Evolutionary conservation across 2,888 invertebrate genomes (phyloP), one percentile per base, ranked within the genome.

Genomic region (Ecliptopera silaceata): DNA sequence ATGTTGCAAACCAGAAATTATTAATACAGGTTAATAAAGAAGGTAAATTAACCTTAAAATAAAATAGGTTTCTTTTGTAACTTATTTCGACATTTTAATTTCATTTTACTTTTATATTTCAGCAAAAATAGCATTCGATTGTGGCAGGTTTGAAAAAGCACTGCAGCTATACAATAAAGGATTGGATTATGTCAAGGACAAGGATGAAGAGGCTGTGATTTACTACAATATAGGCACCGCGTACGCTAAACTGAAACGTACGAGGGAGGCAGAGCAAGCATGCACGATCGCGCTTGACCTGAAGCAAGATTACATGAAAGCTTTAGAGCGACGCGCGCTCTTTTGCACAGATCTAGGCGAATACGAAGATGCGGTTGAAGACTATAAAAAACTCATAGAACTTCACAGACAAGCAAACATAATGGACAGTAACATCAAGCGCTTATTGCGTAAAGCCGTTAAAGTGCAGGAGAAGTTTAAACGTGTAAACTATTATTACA

Each of bases 151-250:
- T 86, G 93, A 94, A 65, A 96, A 97, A 78, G 98, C 98, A 0
- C 94, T 95, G 63, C 92, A 92, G 53, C 88, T 97, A 4, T 99
- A 98, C 84, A 95, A 96, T 8, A 96, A 97, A 82, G 98, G 98
- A 0, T 89, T 99, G 41, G 92, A 92, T 41, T 95, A 98, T 56
- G 98, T 98, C 84, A 95, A 96, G 8, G 90, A 94, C 62, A 98
- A 98, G 82, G 94, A 93, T 75, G 94, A 97, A 11, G 98, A 98
- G 79, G 96, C 98, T 8, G 98, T 98, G 88, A 89, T 99, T 20
- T 95, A 96, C 77, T 97, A 95, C 79, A 98, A 99, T 85, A 94
- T 97, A 72, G 98, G 98, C 0, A 95, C 97, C 34, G 97, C 97
- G 10, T 94, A 95, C 69, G 94, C 94, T 56, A 96, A 96, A 93